Evolutionary conservation across 2,797 vertebrate genomes (phyloP).

Genomic region (Borostomias antarcticus): DNA sequence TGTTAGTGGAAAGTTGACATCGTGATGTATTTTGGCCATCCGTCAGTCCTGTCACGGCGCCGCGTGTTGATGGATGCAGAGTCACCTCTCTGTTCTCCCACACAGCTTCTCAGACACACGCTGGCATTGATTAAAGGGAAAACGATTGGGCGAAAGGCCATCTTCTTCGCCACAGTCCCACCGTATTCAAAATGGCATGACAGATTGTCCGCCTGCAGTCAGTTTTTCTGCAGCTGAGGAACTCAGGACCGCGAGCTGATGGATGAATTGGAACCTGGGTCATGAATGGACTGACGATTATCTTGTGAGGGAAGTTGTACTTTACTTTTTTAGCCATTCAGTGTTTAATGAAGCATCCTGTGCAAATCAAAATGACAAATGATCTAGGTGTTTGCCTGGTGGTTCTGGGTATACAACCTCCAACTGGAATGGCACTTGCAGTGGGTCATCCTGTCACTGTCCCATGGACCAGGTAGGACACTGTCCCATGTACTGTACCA

Average conservation of each 20-base stretch:
- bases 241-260: conserved; percentile 48
- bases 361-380: conserved; percentile 48
- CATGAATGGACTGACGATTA: conserved; percentile 49
- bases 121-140: conserved; percentile 72
- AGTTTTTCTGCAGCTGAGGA: conserved; percentile 44
- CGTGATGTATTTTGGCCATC: conserved; percentile 60
- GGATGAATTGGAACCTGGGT: conserved; percentile 48
- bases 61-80: conserved; percentile 60
- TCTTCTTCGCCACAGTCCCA: conserved; percentile 50
- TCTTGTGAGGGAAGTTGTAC: conserved; percentile 50
- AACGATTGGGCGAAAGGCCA: conserved; percentile 68
- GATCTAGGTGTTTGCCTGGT: conserved; percentile 44
- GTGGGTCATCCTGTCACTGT: neutral
- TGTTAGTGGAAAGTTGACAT: conserved; percentile 44
- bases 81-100: conserved; percentile 41
- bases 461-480: too few species aligned
- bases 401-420: neutral
- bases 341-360: conserved; percentile 52
- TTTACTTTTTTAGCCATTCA: conserved; percentile 41
- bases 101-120: conserved; percentile 51
- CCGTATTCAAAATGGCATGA: conserved; percentile 51
- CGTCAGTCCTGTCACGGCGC: conserved; percentile 45
- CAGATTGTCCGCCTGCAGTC: conserved; percentile 64
- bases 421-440: neutral
- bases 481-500: neutral